Percentiles rank a stretch among this genome's conserved stretches.
Evolutionary conservation across 1,140 invertebrate species (phyloP).

Genomic region (Periplaneta americana): DNA sequence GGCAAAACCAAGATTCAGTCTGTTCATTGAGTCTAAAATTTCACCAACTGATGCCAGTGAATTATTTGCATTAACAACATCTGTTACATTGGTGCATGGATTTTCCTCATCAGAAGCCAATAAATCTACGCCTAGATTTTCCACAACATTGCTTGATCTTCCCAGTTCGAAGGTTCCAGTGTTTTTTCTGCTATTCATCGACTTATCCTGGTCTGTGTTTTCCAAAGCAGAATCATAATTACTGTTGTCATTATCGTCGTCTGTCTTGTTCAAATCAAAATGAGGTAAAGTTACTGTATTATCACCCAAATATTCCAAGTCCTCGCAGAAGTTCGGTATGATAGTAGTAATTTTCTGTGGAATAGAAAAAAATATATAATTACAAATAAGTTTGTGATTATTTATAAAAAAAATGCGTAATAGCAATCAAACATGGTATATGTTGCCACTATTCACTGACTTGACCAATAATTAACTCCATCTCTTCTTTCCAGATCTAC

Average conservation of each 20-base stretch:
- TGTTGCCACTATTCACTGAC: too few relatives aligned
- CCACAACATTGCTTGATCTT: neutral
- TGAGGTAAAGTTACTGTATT: neutral
- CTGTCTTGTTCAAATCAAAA: slow-evolving; percentile 5
- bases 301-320: slow-evolving; percentile 4
- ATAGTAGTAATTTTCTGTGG: slow-evolving; percentile 39
- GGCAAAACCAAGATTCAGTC: neutral
- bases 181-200: neutral
- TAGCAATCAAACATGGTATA: too few relatives aligned
- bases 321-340: slow-evolving; percentile 46
- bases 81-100: too few relatives aligned
- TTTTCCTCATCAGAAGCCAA: neutral
- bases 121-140: neutral
- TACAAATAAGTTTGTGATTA: too few relatives aligned
- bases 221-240: slow-evolving; percentile 11
- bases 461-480: too few relatives aligned
- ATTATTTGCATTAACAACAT: neutral
- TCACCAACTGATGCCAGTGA: neutral
- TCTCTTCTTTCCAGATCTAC: too few relatives aligned
- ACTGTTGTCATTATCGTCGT: slow-evolving; percentile 6
- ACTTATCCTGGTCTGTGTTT: neutral
- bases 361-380: neutral
- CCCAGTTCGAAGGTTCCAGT: neutral
- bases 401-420: too few relatives aligned
- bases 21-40: neutral